A percentile compares a stretch with the other conserved stretches of the same genome.
phyloP scores from a whole-genome alignment of 2,888 invertebrate genomes.

The Agrotis segetum region DNA sequence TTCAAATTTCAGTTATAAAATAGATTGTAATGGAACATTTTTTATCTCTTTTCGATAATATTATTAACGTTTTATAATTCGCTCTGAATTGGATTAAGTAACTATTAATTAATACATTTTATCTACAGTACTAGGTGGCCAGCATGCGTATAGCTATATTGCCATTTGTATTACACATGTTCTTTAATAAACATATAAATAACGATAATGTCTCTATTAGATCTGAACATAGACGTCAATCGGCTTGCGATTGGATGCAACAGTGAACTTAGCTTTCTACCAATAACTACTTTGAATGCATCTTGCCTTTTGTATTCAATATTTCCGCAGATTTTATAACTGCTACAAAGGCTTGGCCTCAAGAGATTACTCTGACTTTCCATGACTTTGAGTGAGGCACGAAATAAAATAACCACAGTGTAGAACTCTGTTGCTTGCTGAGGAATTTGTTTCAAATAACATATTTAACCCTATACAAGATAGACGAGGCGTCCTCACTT shows the following conservation, averaged over 20 bases:
- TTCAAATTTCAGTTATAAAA: not conserved
- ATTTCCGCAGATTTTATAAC: not conserved
- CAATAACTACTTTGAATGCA: not conserved
- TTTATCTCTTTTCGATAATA: not conserved
- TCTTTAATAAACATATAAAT: no score
- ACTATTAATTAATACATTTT: no score
- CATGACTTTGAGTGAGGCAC: not conserved
- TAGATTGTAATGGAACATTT: not conserved
- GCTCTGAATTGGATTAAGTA: no score
- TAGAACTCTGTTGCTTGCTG: not conserved
- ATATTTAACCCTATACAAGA: not conserved
- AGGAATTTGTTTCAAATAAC: not conserved
- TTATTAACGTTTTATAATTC: not conserved
- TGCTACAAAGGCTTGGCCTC: not conserved
- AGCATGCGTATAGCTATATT: no score
- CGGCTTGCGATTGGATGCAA: slow-evolving; percentile 6
- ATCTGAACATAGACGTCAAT: not conserved
- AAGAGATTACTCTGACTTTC: not conserved
- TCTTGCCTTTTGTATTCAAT: not conserved
- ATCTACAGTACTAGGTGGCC: no score
- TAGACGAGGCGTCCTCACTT: no score
- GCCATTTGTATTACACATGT: no score
- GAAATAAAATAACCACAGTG: not conserved
- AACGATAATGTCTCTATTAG: no score
- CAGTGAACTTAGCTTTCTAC: not conserved